Evolutionary conservation across 37 sponge, comb jelly and placozoan genomes (phyloP), one percentile per base, ranked within the genome.

Genomic region (Cladorhizidae sp.): DNA sequence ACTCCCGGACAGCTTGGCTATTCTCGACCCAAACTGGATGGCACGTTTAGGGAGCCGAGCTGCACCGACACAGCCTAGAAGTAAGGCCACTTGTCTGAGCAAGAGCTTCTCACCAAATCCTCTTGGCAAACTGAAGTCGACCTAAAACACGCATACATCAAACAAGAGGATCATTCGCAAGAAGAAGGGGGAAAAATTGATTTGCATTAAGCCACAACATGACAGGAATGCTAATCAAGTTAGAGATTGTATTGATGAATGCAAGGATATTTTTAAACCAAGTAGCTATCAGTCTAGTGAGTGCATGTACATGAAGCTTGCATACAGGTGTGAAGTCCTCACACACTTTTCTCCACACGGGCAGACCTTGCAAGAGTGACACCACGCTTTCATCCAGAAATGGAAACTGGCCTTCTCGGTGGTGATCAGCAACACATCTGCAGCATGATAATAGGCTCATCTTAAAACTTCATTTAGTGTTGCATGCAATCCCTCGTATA

Each of bases 381-480:
- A 96, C 95, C 21, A 98, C 97, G 1, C 89, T 74, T 80, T 98
- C 99, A 80, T 98, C 99, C 62, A 98, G 79, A 68, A 79, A 98
- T 37, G 99, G 99, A 56, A 94, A 96, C 73, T 94, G 80, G 35
- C 92, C 95, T 37, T 98, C 99, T 63, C 95, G 80, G 0, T 87
- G 79, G 67, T 98, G 97, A 52, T 98, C 99, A 17, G 91, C 85
- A 23, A 96, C 78, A 50, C 95, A 93, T 59, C 95, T 95, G 37
- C 26, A 32, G n/a, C n/a, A n/a, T n/a, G n/a, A n/a, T n/a, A n/a
- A n/a, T n/a, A 54, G 55, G 17, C 17, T 20, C 12, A 54, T 20
- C 55, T 54, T 54, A 54, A 54, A 12, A 54, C 17, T 54, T 17
- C 17, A 54, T 54, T 54, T 17, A 12, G 12, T 20, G 55, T 54